Evolutionary conservation across 2,113 vertebrate genomes (phyloP), one percentile per base, ranked within the genome.

Genomic region (Colossoma macropomum): DNA sequence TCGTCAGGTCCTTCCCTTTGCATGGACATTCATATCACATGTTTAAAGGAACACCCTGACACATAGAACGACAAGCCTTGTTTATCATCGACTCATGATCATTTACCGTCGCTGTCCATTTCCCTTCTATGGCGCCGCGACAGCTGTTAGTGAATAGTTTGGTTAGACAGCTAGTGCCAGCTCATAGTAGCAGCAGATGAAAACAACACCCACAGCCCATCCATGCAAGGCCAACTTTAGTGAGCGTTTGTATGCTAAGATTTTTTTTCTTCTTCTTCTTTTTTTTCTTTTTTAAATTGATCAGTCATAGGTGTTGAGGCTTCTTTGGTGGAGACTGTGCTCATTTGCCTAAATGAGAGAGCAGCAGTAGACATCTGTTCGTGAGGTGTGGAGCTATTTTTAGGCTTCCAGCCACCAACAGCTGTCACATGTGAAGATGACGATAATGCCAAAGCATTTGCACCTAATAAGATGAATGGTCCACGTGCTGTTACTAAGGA

Each of bases 141-240:
- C 52, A 74, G 77, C 75, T 87, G 77, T 83, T 86, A 85, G 85
- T 85, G 85, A 86, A 84, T 90, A 86, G 79, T 88, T 88, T 82
- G 85, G 82, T 80, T 54, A 74, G 59, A 63, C 45, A 65, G 52
- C 50, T 80, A 90, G 79, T 88, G 84, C 74, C 72, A 70, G 84
- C 30, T 74, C 63, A 79, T 77, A 83, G 78, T 79, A 87, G 62
- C 77, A 81, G 84, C 84, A 32, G 16, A 88, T 85, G 88, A 89
- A 91, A 91, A 93, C 89, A 92, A 90, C 91, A 77, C 91, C 91
- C 89, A 93, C 91, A 72, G 68, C 75, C 71, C 90, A 86, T 91
- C 89, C 90, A 89, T 71, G 62, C 30, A 28, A 21, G 54, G 60
- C 83, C 73, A 81, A 70, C 56, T 34, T 66, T 75, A 62, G 72